Evolutionary conservation across 64 coral and sea anemone species (phyloP), one percentile per base, ranked within the genome.

Genomic region (Orbicella faveolata): DNA sequence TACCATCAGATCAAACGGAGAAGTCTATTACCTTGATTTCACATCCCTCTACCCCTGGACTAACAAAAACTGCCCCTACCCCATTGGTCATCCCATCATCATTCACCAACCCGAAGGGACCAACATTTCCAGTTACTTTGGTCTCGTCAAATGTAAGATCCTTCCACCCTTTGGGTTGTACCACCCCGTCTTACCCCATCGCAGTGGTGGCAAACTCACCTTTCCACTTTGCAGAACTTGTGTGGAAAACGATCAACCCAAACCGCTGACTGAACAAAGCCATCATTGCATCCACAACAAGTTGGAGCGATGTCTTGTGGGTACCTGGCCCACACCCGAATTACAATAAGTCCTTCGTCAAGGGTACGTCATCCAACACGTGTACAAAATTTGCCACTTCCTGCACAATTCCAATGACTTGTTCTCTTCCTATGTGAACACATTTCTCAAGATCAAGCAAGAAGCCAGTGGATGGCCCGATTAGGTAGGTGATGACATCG

Each of bases 341-440:
- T 30, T 90, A 6, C 0, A 90, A 74, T 23, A 75, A 83, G 89
- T 79, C 11, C 2, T 81, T 15, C 39, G 55, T 20, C 9, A 33
- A 53, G 89, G 89, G 3, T 90, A 75, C 73, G 36, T 54, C 10
- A 90, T 90, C 37, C 20, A 55, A 52, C 33, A 83, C 70, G 52
- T 83, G 0, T 14, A 87, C 16, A 17, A 87, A 25, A 33, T 87
- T 2, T 74, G 83, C 23, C 87, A 89, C 34, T 89, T 75, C 35
- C 6, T 9, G 0, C 16, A 12, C 2, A n/a, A 0, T 20, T 52
- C 4, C 5, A 23, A 52, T 2, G 52, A 9, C 2, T 18, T 78
- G 0, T 89, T 78, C 23, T 1, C 10, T 1, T 44, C 57, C 1
- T 89, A 89, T 17, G 20, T 89, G 0, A 15, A 78, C 23, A 78